A percentile compares a stretch with the other conserved stretches of the same genome.
Conservation (phyloP, 2,888 invertebrate species). For the Bimastos eiseni region DNA sequence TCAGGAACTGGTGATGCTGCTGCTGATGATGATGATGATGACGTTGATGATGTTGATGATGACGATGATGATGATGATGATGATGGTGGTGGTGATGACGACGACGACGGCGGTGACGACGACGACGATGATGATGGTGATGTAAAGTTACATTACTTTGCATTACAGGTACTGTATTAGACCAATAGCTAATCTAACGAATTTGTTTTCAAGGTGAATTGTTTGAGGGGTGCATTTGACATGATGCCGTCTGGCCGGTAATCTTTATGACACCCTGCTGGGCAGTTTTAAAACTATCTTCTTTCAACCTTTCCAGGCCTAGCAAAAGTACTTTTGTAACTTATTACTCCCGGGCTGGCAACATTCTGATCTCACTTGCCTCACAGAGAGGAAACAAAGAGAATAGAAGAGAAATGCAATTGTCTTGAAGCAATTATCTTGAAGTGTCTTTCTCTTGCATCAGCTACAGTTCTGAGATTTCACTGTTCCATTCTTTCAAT, state of each 20-base stretch:
- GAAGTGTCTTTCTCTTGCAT: neutral
- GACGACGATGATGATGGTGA: too few relatives aligned
- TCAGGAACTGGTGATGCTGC: too few relatives aligned
- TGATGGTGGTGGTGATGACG: too few relatives aligned
- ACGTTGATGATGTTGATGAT: too few relatives aligned
- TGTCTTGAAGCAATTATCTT: too few relatives aligned
- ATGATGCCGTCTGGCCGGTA: neutral
- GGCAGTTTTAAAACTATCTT: neutral
- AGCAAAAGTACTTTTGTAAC: neutral
- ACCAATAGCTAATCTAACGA: neutral
- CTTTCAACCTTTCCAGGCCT: neutral
- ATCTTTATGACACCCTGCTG: neutral
- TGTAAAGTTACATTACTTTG: neutral
- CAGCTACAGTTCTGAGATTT: neutral
- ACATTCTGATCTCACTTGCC: neutral
- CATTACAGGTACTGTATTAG: neutral
- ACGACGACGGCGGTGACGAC: too few relatives aligned
- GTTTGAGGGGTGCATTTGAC: neutral
- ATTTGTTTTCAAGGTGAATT: neutral
- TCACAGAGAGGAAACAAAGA: neutral
- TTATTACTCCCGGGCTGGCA: constrained; percentile 4
- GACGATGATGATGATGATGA: too few relatives aligned
- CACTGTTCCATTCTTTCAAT: neutral
- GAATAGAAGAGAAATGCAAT: neutral
- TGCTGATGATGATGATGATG: too few relatives aligned